Conservation (phyloP, 1,140 invertebrate genomes). For the Trinorchestia longiramus region DNA sequence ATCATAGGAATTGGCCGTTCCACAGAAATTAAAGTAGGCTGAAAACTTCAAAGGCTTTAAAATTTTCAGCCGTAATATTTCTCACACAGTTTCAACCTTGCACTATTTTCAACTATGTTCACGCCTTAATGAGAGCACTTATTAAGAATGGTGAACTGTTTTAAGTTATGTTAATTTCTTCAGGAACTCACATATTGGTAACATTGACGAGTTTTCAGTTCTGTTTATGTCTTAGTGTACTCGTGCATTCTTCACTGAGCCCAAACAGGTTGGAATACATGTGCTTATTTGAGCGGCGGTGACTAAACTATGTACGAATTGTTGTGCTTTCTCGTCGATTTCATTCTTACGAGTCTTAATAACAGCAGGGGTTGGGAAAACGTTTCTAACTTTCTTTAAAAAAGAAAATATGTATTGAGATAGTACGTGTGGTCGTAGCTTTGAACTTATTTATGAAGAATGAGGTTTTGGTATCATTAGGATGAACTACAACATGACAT, state of each 20-base stretch:
- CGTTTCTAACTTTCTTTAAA: not conserved
- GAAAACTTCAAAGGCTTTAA: not conserved
- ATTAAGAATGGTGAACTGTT: not conserved
- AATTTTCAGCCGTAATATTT: not conserved
- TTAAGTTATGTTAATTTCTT: no score
- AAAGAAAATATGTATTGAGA: no score
- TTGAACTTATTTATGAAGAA: no score
- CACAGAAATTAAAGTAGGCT: not conserved
- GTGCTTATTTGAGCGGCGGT: no score
- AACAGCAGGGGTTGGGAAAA: not conserved
- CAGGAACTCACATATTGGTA: no score
- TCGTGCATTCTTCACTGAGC: not conserved
- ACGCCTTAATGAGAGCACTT: no score
- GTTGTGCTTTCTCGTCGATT: not conserved
- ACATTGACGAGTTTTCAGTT: not conserved
- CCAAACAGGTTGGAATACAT: not conserved
- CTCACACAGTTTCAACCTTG: not conserved
- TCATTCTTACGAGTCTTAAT: not conserved
- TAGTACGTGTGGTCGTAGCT: no score
- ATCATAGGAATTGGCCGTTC: not conserved
- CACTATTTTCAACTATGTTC: not conserved
- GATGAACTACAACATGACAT: no score
- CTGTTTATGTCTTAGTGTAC: not conserved
- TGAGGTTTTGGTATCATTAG: no score
- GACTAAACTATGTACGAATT: not conserved